Evolutionary conservation across 1,140 invertebrate species (phyloP), one percentile per base, ranked within the genome.

Genomic region (Halictus rubicundus): DNA sequence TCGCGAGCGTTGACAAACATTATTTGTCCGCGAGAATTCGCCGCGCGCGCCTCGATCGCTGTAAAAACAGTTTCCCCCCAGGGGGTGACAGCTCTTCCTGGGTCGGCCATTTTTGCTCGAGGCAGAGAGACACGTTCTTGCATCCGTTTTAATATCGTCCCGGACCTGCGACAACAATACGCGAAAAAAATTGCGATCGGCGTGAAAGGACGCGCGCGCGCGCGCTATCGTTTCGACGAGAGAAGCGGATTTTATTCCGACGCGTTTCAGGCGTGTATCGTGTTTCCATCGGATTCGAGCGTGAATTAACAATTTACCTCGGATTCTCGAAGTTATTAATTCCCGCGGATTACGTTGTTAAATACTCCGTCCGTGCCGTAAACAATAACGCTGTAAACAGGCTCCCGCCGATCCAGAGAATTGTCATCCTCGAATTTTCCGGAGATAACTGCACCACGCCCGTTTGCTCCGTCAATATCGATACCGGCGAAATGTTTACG

Each of bases 341-440:
- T 57, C 21, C 23, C 27, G 16, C n/a, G n/a, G 46, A 75, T 75
- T 75, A 75, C 60, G 21, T 57, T 46, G 42, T 57, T 75, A 75
- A 75, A 68, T 21, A 54, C 25, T 25, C 23, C 23, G n/a, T 23
- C 49, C n/a, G 16, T 8, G 25, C 42, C 21, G 12, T 9, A 23
- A 74, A 52, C 61, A 54, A 68, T 65, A 65, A 42, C 63, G 8
- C 23, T 42, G 37, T 23, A 42, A 42, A 21, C n/a, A 25, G n/a
- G 39, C 23, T 42, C 37, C 63, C n/a, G n/a, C 21, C 37, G 39
- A 23, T 3, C 27, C 21, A 9, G 72, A 39, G 64, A 68, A 75
- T 57, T 25, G n/a, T 16, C 27, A 12, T 12, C 46, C 37, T 57
- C n/a, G 63, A 57, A 68, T 68, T 37, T 68, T n/a, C 14, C 46